Conservation (phyloP, 1,140 invertebrate species). For the Prorops nasuta region DNA sequence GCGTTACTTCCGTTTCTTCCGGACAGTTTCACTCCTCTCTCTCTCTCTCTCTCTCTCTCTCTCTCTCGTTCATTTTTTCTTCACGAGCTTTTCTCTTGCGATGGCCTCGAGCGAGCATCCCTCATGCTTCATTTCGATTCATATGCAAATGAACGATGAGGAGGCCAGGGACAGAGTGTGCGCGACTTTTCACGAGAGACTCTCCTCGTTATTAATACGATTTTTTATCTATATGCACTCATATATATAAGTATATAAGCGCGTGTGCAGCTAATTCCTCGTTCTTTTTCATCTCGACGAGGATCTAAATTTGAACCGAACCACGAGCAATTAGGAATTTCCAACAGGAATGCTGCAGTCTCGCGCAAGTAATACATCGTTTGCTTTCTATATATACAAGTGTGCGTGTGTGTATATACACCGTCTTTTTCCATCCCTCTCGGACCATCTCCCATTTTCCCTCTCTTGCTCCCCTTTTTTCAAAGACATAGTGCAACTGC, state of each 20-base stretch:
- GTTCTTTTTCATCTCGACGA: too few relatives aligned
- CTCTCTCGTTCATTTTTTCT: neutral
- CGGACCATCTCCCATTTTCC: conserved; percentile 17
- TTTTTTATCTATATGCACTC: too few relatives aligned
- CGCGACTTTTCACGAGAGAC: conserved; percentile 12
- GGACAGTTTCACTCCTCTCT: neutral
- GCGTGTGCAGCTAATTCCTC: too few relatives aligned
- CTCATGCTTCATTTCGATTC: conserved; percentile 30
- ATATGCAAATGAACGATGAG: conserved; percentile 32
- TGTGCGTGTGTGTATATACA: too few relatives aligned
- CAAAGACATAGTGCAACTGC: conserved; percentile 41
- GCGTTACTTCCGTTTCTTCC: too few relatives aligned
- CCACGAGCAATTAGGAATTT: too few relatives aligned
- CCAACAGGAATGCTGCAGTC: too few relatives aligned
- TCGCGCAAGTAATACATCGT: too few relatives aligned
- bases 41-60: neutral
- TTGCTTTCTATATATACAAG: too few relatives aligned
- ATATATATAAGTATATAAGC: too few relatives aligned
- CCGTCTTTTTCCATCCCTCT: conserved; percentile 8
- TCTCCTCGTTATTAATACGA: too few relatives aligned
- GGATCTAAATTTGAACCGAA: too few relatives aligned
- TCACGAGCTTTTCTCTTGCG: conserved; percentile 1
- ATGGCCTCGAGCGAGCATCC: conserved; percentile 14
- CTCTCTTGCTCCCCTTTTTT: conserved; percentile 23
- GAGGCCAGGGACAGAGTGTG: conserved; percentile 9